These are phyloP conservation scores for Athene cunicularia DNA, from an alignment of 2,113 vertebrate species.

Conservation along the genomic window DNA sequence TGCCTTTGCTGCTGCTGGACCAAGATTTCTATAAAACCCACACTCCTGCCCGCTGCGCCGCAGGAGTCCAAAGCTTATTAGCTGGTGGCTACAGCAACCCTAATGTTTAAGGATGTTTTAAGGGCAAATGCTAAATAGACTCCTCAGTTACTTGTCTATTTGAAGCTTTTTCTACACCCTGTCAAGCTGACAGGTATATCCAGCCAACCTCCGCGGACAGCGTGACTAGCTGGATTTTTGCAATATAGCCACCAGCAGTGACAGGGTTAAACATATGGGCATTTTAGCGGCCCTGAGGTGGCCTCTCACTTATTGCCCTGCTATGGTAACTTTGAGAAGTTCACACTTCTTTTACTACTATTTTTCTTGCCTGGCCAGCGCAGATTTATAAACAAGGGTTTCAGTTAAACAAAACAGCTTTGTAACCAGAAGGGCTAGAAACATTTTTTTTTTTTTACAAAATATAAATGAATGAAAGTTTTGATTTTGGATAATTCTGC, in stretches of 20 bases:
- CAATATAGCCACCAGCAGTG: constrained; percentile 52
- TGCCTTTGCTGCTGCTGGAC: constrained; percentile 73
- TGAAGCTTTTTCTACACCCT: constrained; percentile 65
- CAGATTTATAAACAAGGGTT: constrained; percentile 56
- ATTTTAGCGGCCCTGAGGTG: neutral
- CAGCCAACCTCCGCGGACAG: constrained; percentile 39
- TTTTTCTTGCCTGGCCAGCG: constrained; percentile 60
- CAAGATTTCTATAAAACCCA: constrained; percentile 62
- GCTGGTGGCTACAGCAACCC: constrained; percentile 56
- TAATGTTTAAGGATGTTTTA: neutral
- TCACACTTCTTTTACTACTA: constrained; percentile 44
- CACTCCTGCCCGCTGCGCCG: constrained; percentile 24
- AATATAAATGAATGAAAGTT: neutral
- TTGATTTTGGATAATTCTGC: constrained; percentile 51
- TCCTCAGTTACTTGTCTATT: constrained; percentile 11
- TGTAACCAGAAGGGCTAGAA: constrained; percentile 73
- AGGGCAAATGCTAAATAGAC: constrained; percentile 65
- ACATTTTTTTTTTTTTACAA: neutral
- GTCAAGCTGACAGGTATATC: constrained; percentile 62
- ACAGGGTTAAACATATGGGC: constrained; percentile 51
- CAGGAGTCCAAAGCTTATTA: constrained; percentile 28
- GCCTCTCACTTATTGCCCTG: constrained; percentile 49
- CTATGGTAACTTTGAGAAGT: constrained; percentile 53
- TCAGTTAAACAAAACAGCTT: constrained; percentile 55
- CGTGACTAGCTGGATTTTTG: neutral